A percentile compares a stretch with the other conserved stretches of the same genome.
These are phyloP conservation scores for Theocolax elegans DNA, from an alignment of 1,140 invertebrate species.

Conservation along the genomic window DNA sequence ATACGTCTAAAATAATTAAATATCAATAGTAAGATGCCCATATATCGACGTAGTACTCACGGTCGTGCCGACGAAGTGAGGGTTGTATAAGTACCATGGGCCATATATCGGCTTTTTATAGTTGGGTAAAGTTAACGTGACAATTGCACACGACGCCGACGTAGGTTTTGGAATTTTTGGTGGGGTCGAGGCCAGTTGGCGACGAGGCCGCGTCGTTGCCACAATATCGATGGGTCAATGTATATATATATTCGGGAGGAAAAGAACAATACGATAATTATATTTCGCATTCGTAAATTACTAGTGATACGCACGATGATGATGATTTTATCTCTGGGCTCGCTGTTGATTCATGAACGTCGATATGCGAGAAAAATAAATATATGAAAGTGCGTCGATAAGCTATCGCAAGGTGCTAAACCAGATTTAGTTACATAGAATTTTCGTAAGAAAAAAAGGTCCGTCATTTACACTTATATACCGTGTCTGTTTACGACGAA, in stretches of 20 bases:
- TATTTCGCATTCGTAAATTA: background rate
- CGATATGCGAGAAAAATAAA: background rate
- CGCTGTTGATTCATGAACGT: constrained; percentile 20
- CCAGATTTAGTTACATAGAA: too few species aligned
- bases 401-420: background rate
- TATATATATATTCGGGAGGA: background rate
- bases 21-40: too few species aligned
- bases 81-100: constrained; percentile 34
- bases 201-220: background rate
- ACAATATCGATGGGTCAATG: background rate
- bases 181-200: background rate
- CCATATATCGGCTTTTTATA: constrained; percentile 25
- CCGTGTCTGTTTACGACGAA: too few species aligned
- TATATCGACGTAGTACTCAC: constrained; percentile 44
- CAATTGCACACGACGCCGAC: background rate
- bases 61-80: constrained; percentile 9
- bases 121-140: constrained; percentile 21
- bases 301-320: background rate
- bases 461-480: too few species aligned
- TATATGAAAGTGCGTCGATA: background rate
- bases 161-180: constrained; percentile 15
- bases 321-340: constrained; percentile 24
- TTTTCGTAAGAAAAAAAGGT: too few species aligned
- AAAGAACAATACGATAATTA: constrained; percentile 34
- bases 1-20: too few species aligned